Evolutionary conservation across 2,113 vertebrate species (phyloP).

Genomic region (Coturnix japonica): DNA sequence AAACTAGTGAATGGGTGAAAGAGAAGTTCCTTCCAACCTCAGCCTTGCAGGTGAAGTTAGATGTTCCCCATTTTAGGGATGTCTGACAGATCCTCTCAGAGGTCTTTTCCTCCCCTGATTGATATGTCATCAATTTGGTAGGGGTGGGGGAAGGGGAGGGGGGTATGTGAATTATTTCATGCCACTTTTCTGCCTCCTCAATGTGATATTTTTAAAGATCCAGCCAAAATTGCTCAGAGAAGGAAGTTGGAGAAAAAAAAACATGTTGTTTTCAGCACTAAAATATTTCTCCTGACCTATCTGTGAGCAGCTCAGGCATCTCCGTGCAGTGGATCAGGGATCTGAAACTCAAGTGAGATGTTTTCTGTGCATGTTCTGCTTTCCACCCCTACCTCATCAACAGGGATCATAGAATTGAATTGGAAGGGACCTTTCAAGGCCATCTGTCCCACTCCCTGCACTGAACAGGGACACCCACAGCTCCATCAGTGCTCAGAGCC

Average conservation of each 20-base stretch:
- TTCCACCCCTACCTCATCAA: not conserved
- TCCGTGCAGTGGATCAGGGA: not conserved
- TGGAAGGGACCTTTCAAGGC: not conserved
- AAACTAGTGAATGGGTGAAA: not conserved
- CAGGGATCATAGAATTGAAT: not conserved
- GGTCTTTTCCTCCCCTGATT: not conserved
- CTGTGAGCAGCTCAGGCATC: not conserved
- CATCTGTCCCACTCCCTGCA: not conserved
- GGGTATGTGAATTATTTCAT: not conserved
- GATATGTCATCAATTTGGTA: conserved; percentile 19
- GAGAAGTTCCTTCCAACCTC: not conserved
- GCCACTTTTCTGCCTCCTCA: conserved; percentile 58
- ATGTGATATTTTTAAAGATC: conserved; percentile 43
- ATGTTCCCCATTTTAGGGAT: not conserved
- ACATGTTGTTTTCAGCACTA: conserved; percentile 43
- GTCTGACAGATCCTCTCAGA: conserved; percentile 14
- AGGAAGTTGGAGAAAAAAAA: conserved; percentile 59
- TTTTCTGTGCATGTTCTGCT: not conserved
- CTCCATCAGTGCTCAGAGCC: no score
- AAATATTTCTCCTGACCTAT: conserved; percentile 43
- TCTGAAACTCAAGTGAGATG: not conserved
- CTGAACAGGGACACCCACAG: no score
- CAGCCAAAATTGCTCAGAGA: conserved; percentile 29
- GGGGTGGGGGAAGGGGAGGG: no score
- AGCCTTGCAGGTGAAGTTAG: not conserved